Conservation (phyloP, 2,113 vertebrate genomes). For the Dendrocopos noguchii region DNA sequence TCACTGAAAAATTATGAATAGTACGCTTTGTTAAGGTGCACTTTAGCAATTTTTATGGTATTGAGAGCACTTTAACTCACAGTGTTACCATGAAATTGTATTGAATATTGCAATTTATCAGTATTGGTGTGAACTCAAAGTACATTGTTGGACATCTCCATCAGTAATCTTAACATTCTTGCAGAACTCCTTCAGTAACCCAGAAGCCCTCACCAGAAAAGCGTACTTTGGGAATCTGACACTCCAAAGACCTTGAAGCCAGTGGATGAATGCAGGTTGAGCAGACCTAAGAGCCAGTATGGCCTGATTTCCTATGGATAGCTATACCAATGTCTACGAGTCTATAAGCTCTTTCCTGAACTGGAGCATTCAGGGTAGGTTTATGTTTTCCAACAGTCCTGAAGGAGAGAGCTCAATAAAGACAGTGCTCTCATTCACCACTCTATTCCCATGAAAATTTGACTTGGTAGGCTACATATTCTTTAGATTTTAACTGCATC, state of each 20-base stretch:
- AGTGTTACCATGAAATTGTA: neutral
- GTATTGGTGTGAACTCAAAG: neutral
- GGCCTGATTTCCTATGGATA: neutral
- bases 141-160: neutral
- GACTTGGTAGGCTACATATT: neutral
- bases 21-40: conserved; percentile 43
- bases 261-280: neutral
- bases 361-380: neutral
- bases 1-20: conserved; percentile 65
- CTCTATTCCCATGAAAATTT: neutral
- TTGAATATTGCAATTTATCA: conserved; percentile 6
- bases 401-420: neutral
- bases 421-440: fast-evolving
- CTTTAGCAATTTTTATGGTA: conserved; percentile 47
- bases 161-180: neutral
- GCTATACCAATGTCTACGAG: neutral
- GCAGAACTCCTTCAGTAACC: neutral
- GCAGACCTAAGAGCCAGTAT: neutral
- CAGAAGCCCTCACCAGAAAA: neutral
- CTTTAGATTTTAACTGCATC: neutral
- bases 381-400: neutral
- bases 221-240: neutral
- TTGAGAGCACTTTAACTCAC: conserved; percentile 38
- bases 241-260: neutral
- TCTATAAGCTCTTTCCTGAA: neutral